Percentiles rank a stretch among this genome's conserved stretches.
Evolutionary conservation across 1,140 invertebrate genomes (phyloP).

Genomic region (Monomorium pharaonis): DNA sequence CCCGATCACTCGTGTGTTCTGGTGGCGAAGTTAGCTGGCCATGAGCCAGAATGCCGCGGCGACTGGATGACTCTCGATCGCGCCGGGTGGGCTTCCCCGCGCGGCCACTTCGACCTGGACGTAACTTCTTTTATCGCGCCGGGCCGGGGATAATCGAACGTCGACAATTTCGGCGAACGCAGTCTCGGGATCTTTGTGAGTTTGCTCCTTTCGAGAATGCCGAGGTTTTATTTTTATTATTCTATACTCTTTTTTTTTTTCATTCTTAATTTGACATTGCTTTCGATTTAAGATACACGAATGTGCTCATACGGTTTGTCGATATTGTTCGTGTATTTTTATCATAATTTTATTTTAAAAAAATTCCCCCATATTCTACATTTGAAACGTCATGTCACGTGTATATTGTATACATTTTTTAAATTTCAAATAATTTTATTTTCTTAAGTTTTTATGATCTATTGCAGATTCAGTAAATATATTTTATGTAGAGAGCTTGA

Average conservation of each 20-base stretch:
- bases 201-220: not conserved
- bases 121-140: slow-evolving; percentile 30
- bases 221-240: no score
- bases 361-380: no score
- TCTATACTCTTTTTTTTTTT: not conserved
- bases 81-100: slow-evolving; percentile 40
- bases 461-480: not conserved
- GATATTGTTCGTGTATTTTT: not conserved
- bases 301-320: no score
- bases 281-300: not conserved
- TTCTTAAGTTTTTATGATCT: not conserved
- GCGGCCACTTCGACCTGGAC: not conserved
- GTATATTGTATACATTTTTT: not conserved
- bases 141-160: not conserved
- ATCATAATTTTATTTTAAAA: not conserved
- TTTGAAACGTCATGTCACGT: not conserved
- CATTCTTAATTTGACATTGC: not conserved
- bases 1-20: not conserved
- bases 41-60: slow-evolving; percentile 45
- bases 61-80: slow-evolving; percentile 60
- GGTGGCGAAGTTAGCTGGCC: slow-evolving; percentile 57
- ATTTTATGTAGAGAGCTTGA: not conserved
- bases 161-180: not conserved
- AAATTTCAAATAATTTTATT: not conserved
- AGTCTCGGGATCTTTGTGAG: not conserved